Base-by-base conservation (phyloP, 2,888 invertebrate genomes). In the Adelognathus sp. region DNA sequence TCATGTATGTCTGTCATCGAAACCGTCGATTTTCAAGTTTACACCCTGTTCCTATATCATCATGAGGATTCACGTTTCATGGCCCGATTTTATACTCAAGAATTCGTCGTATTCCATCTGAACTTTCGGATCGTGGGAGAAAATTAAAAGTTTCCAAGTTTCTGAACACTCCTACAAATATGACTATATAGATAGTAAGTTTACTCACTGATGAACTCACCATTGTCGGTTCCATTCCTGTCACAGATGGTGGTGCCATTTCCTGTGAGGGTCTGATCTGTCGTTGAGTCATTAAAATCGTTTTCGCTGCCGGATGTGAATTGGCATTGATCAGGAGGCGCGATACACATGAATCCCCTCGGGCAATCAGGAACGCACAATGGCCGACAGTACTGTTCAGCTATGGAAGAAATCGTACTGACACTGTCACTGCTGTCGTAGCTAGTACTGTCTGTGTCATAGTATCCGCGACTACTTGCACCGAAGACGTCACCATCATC, bases 361-460 rank as follows among this genome's bases (percentile, higher is more conserved):
- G 93, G 93, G 60, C 94, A 94, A n/a, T 92, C 92, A 0, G 83
- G 76, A 24, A 74, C 83, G 3, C 86, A 92, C 5, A 85, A 88
- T 0, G 83, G 86, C 82, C 89, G 11, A 83, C 81, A 56, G 84
- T 86, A 69, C 76, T 85, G 54, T 7, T 50, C 27, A 24, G 7
- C 0, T 2, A 29, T 18, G 18, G 69, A 24, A 18, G 69, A 44
- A 21, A 61, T 63, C 1, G 18, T 7, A 1, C 1, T 44, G 21
- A 73, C 76, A 31, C 74, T 76, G 14, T 39, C 14, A n/a, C 63
- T 56, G 46, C 81, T 29, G 6, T 1, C 16, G 4, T 61, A 1
- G 18, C 9, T 18, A 7, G 18, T 41, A 16, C 27, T 16, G 29
- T 41, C 24, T 7, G 78, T 44, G 9, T 18, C 18, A 39, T 84